Evolutionary conservation across 2,888 invertebrate genomes (phyloP), one percentile per base, ranked within the genome.

Genomic region (Lasiommata megera): DNA sequence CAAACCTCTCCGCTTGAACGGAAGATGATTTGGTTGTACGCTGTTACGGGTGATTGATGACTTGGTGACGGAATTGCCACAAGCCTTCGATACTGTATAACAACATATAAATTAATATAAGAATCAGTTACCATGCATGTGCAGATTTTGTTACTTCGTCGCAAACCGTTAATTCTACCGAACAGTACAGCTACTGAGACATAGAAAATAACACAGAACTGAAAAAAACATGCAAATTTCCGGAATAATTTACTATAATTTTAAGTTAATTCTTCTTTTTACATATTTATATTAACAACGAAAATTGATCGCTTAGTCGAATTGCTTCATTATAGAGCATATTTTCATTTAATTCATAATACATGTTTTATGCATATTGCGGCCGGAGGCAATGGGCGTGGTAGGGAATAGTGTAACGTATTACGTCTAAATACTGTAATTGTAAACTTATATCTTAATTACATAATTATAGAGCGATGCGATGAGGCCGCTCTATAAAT

Each of bases 1-100:
- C 72, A 70, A 75, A 71, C 73, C 71, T 68, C 72, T 73, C 70
- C 72, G 71, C 72, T 72, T 64, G 58, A 67, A 67, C 73, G 73
- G 73, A 75, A 72, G 77, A 74, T 70, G 74, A 73, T 77, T 71
- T 68, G 69, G 70, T 65, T 63, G 61, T 64, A 56, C 63, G 63
- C 63, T 59, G 64, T 66, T 65, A 68, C 60, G 61, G 9, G 63
- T 63, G 61, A 70, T 75, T 76, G 75, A 77, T 74, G 69, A 44
- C 53, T 53, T 43, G 40, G 53, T 52, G 52, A 53, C 43, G 53
- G 53, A 44, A 53, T 53, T 53, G 34, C 43, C 23, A 18, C 23
- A 44, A 29, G 53, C 53, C 8, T 43, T 53, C 53, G 53, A 53
- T 23, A 36, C 53, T 36, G 43, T 53, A 52, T 46, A 46, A 16